These are phyloP conservation scores for Corella eumyota DNA, from an alignment of 23 tunicate species.

Conservation along the genomic window DNA sequence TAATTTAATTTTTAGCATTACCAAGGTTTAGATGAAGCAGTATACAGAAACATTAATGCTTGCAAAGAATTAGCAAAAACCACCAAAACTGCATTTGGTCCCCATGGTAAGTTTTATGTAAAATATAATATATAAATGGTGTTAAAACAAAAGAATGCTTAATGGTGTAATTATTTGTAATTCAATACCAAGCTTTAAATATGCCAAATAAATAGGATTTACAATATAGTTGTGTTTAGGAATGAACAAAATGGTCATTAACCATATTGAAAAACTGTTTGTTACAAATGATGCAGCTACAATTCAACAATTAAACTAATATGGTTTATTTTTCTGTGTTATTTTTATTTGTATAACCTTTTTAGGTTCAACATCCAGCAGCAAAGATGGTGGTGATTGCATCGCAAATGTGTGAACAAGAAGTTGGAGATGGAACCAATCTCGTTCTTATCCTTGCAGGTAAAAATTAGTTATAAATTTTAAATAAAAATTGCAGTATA, in stretches of 20 bases:
- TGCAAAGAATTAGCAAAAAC: slow-evolving; percentile 80
- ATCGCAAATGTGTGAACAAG: slow-evolving; percentile 97
- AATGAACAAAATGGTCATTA: slow-evolving; percentile 99
- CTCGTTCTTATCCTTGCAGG: slow-evolving; percentile 88
- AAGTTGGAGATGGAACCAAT: slow-evolving; percentile 99
- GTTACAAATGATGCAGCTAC: slow-evolving; percentile 99
- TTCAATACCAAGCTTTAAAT: too few species aligned
- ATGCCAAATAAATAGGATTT: too few species aligned
- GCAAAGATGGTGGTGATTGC: slow-evolving; percentile 99
- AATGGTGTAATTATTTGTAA: too few species aligned
- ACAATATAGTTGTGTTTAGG: slow-evolving; percentile 44
- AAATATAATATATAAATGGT: too few species aligned
- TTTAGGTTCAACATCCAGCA: slow-evolving; percentile 94
- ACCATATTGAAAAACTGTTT: slow-evolving; percentile 98
- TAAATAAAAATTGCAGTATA: neutral
- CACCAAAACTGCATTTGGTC: slow-evolving; percentile 75
- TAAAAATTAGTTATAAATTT: too few species aligned
- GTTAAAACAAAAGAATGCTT: too few species aligned
- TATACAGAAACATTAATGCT: slow-evolving; percentile 75
- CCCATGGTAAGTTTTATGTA: slow-evolving; percentile 41
- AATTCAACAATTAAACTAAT: slow-evolving; percentile 72
- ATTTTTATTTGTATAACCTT: too few species aligned
- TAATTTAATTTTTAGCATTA: slow-evolving; percentile 44
- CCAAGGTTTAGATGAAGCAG: slow-evolving; percentile 94
- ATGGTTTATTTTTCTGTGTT: too few species aligned